phyloP scores from a whole-genome alignment of 2,888 invertebrate genomes.

The Lissocephala sabroskyi region DNA sequence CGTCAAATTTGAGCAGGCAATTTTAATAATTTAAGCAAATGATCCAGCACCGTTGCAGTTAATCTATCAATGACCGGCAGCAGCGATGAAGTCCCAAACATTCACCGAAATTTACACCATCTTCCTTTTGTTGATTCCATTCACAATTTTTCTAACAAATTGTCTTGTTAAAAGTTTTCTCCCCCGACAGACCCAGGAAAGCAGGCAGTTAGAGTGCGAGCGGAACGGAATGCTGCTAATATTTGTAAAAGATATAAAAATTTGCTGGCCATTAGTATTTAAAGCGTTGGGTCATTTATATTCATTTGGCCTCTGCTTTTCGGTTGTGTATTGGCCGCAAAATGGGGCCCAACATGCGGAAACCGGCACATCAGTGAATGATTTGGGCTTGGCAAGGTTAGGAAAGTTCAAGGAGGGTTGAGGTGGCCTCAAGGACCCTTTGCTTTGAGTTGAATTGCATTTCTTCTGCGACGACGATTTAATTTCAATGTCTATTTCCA shows the following conservation, averaged over 20 bases:
- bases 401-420: too few relatives aligned
- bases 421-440: too few relatives aligned
- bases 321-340: too few relatives aligned
- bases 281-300: conserved; percentile 66
- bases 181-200: conserved; percentile 6
- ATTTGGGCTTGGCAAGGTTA: too few relatives aligned
- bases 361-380: too few relatives aligned
- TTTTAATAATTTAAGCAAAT: conserved; percentile 69
- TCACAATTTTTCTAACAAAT: conserved; percentile 43
- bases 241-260: conserved; percentile 45
- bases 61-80: conserved; percentile 57
- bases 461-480: too few relatives aligned
- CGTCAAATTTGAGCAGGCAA: conserved; percentile 57
- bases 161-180: conserved; percentile 54
- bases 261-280: conserved; percentile 58
- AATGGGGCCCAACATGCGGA: too few relatives aligned
- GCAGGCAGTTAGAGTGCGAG: conserved; percentile 31
- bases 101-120: background rate
- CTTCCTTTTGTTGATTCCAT: conserved; percentile 16
- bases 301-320: conserved; percentile 48
- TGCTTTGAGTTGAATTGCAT: too few relatives aligned
- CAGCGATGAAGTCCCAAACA: background rate
- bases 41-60: conserved; percentile 70
- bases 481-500: too few relatives aligned
- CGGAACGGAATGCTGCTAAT: too few relatives aligned